These are phyloP conservation scores for Drosophila siamana DNA, from an alignment of 2,888 invertebrate species.

Conservation along the genomic window DNA sequence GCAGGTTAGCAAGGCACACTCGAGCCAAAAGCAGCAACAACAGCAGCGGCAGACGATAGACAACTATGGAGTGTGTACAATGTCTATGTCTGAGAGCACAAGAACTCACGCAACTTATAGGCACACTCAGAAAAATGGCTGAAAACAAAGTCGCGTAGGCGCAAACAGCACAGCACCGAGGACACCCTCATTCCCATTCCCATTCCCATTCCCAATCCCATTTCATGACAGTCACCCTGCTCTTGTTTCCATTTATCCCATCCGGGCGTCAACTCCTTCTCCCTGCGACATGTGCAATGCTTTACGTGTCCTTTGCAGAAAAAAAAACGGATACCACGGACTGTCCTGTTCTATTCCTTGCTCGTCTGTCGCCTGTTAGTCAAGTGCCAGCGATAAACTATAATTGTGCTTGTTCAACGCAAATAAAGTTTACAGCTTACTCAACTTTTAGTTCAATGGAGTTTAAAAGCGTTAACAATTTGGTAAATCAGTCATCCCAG, in stretches of 20 bases:
- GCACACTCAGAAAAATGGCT: constrained; percentile 44
- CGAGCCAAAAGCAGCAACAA: constrained; percentile 39
- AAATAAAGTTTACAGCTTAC: not conserved
- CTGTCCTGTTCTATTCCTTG: too few species aligned
- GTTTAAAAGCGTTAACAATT: not conserved
- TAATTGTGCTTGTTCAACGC: constrained; percentile 3
- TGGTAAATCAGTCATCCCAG: not conserved
- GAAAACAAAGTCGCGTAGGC: constrained; percentile 23
- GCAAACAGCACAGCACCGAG: constrained; percentile 17
- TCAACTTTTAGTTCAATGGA: not conserved
- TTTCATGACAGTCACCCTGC: constrained; percentile 37
- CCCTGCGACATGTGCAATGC: constrained; percentile 43
- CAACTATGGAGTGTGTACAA: constrained; percentile 56
- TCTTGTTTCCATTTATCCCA: constrained; percentile 27
- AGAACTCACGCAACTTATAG: constrained; percentile 71
- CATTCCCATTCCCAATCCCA: not conserved
- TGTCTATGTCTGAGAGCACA: constrained; percentile 72
- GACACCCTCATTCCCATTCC: not conserved
- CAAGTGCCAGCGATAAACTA: constrained; percentile 28
- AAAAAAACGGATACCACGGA: too few species aligned
- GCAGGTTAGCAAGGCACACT: constrained; percentile 69
- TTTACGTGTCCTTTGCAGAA: constrained; percentile 43
- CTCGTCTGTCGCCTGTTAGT: not conserved
- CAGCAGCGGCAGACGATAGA: constrained; percentile 6
- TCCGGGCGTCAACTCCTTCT: constrained; percentile 5